Percentiles rank a stretch among this genome's conserved stretches.
phyloP scores from a whole-genome alignment of 2,888 invertebrate genomes.

The Conchocele bisecta region DNA sequence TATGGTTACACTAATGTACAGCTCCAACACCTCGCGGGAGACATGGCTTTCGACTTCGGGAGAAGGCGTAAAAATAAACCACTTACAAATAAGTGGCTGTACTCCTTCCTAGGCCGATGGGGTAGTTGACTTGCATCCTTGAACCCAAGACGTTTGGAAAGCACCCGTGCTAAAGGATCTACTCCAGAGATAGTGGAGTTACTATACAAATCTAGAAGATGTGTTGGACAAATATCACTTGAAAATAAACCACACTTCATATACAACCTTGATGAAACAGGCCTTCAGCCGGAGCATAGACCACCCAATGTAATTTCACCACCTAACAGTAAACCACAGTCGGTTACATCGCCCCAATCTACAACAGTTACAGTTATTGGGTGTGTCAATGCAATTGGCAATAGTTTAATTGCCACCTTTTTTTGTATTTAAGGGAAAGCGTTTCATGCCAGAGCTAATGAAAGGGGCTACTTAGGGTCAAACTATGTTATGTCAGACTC shows the following conservation, averaged over 20 bases:
- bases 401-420: constrained; percentile 21
- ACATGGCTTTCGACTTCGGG: background rate
- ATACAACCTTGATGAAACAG: constrained; percentile 40
- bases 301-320: constrained; percentile 12
- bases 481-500: constrained; percentile 10
- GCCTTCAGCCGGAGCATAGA: constrained; percentile 21
- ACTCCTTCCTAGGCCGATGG: background rate
- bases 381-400: constrained; percentile 24
- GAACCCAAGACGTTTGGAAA: background rate
- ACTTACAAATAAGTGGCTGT: background rate
- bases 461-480: background rate
- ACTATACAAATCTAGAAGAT: constrained; percentile 2
- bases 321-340: constrained; percentile 17
- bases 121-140: background rate
- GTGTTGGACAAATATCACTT: constrained; percentile 25
- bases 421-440: constrained; percentile 31
- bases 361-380: constrained; percentile 19
- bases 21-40: background rate
- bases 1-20: background rate
- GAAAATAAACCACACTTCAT: constrained; percentile 18
- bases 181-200: background rate
- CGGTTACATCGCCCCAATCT: constrained; percentile 18
- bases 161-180: background rate
- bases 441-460: too few species aligned
- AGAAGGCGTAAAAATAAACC: background rate